These are phyloP conservation scores for Pluvialis apricaria DNA, from an alignment of 2,113 vertebrate species.

Conservation along the genomic window DNA sequence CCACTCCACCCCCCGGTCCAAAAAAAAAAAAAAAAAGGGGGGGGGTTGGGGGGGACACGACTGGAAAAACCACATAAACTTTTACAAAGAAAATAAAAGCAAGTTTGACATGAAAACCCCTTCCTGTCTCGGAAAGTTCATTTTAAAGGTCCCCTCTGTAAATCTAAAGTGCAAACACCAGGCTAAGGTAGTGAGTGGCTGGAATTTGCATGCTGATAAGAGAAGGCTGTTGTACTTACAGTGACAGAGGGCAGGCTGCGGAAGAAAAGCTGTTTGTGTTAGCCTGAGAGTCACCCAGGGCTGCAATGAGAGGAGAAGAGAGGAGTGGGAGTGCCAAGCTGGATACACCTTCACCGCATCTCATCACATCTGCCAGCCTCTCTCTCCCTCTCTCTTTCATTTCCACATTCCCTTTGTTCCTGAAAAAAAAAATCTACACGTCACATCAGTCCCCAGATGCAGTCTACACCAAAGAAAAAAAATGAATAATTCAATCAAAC, in stretches of 20 bases:
- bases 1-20: background rate
- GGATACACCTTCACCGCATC: slow-evolving; percentile 88
- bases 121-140: slow-evolving; percentile 74
- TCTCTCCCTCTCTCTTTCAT: slow-evolving; percentile 88
- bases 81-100: slow-evolving; percentile 74
- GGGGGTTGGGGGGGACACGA: too few relatives aligned
- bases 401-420: slow-evolving; percentile 89
- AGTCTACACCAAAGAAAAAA: slow-evolving; percentile 84
- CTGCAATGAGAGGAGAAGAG: slow-evolving; percentile 85
- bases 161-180: slow-evolving; percentile 74
- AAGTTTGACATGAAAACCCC: slow-evolving; percentile 70
- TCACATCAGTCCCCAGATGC: slow-evolving; percentile 88
- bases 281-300: slow-evolving; percentile 90
- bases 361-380: slow-evolving; percentile 88
- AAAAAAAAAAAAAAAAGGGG: background rate
- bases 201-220: slow-evolving; percentile 81
- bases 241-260: slow-evolving; percentile 89
- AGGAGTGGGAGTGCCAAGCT: slow-evolving; percentile 82
- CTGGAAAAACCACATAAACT: slow-evolving; percentile 69
- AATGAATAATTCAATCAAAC: slow-evolving; percentile 88
- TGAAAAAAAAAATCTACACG: slow-evolving; percentile 81
- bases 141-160: slow-evolving; percentile 69
- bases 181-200: slow-evolving; percentile 72
- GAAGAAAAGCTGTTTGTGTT: slow-evolving; percentile 90
- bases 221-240: slow-evolving; percentile 95